Evolutionary conservation across 2,797 vertebrate genomes (phyloP), one percentile per base, ranked within the genome.

Genomic region (Diceros bicornis): DNA sequence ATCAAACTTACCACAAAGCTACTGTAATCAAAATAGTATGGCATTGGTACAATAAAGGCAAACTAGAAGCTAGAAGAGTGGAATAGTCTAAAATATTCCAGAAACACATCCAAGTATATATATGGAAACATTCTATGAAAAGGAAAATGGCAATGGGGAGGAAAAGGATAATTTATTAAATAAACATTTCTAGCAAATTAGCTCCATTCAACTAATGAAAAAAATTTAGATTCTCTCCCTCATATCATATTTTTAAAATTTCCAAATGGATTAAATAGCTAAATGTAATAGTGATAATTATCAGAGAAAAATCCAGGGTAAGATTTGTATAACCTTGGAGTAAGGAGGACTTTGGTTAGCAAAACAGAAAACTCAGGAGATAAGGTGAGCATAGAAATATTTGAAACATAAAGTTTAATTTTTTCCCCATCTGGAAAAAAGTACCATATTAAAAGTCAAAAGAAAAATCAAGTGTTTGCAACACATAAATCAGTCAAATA

Each of bases 291-390:
- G 12, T 50, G 72, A 47, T 50, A n/a, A 78, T 50, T 92, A 50
- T 55, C 29, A 77, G 7, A 41, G 72, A 83, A 34, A 94, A 82
- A 23, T 37, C 23, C 20, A 61, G 25, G 32, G 8, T 50, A 75
- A 69, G 6, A 25, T 50, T 20, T 88, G 0, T 47, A 16, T n/a
- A 84, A 89, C 21, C 9, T 89, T 71, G 29, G 13, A 52, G 21
- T 21, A 72, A 47, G 21, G 29, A 55, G 11, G 9, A 82, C 25
- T 57, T 93, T 57, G 18, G 59, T 75, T 61, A 74, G 17, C 27
- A 52, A 81, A 61, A 91, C 27, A 87, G 37, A 94, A 91, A 74
- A 47, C 29, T 75, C 68, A 74, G 62, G 44, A 83, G 37, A 82
- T 17, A 74, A 44, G 18, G 27, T 85, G 14, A 44, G 34, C 18